A percentile compares a stretch with the other conserved stretches of the same genome.
Conservation (phyloP, 2,113 vertebrate genomes). For the Chascanopsetta lugubris region DNA sequence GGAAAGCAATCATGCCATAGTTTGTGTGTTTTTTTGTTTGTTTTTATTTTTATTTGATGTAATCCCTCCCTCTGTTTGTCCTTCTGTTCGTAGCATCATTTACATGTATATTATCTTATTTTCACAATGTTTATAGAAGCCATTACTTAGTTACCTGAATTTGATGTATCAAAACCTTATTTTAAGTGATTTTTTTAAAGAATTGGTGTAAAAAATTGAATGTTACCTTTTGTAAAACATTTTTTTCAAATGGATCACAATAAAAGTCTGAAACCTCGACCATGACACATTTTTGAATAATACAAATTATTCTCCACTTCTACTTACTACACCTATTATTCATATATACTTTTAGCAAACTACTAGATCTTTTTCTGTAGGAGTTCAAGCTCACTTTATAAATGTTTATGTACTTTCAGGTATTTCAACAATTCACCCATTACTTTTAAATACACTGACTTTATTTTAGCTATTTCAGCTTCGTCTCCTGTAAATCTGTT, state of each 20-base stretch:
- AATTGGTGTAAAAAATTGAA: slow-evolving; percentile 97
- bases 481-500: too few relatives aligned
- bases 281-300: not conserved
- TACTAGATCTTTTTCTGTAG: too few relatives aligned
- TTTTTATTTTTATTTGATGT: slow-evolving; percentile 84
- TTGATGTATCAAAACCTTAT: slow-evolving; percentile 96
- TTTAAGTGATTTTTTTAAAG: slow-evolving; percentile 92
- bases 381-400: too few relatives aligned
- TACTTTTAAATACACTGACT: too few relatives aligned
- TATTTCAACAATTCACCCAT: too few relatives aligned
- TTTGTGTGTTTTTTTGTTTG: slow-evolving; percentile 57
- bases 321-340: too few relatives aligned
- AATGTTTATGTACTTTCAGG: too few relatives aligned
- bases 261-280: slow-evolving; percentile 81
- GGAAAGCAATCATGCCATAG: slow-evolving; percentile 76
- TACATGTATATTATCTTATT: slow-evolving; percentile 95
- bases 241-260: slow-evolving; percentile 98
- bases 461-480: too few relatives aligned
- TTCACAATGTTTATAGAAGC: slow-evolving; percentile 94
- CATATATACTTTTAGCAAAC: too few relatives aligned
- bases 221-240: slow-evolving; percentile 98
- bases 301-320: too few relatives aligned
- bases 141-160: slow-evolving; percentile 94
- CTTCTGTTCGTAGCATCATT: slow-evolving; percentile 91
- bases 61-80: slow-evolving; percentile 79